Evolutionary conservation across 2,888 invertebrate genomes (phyloP).

Genomic region (Nebria salina): DNA sequence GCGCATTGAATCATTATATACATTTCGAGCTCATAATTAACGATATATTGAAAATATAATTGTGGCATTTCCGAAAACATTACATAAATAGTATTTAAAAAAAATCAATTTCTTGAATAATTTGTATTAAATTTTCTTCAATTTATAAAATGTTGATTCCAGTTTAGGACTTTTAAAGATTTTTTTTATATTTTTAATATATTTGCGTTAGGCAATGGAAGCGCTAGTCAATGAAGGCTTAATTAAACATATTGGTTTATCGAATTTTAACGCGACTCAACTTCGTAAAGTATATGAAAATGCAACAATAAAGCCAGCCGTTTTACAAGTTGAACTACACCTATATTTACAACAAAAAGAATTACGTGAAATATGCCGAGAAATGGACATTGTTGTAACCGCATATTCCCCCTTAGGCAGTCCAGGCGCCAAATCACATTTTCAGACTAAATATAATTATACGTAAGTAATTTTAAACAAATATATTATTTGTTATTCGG

Average conservation of each 20-base stretch:
- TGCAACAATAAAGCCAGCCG: constrained; percentile 74
- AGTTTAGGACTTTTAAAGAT: too few species aligned
- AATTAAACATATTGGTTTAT: constrained; percentile 78
- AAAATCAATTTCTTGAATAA: too few species aligned
- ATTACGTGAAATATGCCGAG: constrained; percentile 70
- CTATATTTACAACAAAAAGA: constrained; percentile 78
- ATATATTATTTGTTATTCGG: too few species aligned
- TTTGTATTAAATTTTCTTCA: too few species aligned
- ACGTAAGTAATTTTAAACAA: constrained; percentile 59
- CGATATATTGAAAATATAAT: too few species aligned
- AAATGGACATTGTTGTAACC: constrained; percentile 71
- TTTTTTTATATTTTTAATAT: too few species aligned
- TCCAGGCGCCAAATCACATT: constrained; percentile 74
- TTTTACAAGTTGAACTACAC: constrained; percentile 80
- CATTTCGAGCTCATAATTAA: too few species aligned
- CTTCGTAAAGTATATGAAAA: constrained; percentile 69
- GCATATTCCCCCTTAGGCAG: constrained; percentile 80
- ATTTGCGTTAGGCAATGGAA: constrained; percentile 72
- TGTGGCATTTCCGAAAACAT: not conserved
- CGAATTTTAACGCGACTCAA: constrained; percentile 81
- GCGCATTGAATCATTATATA: too few species aligned
- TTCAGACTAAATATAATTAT: constrained; percentile 71
- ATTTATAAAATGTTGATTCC: too few species aligned
- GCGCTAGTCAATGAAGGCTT: constrained; percentile 70
- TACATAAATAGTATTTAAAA: too few species aligned